These are phyloP conservation scores for Daktulosphaira vitifoliae DNA, from an alignment of 1,140 invertebrate genomes.

Conservation along the genomic window DNA sequence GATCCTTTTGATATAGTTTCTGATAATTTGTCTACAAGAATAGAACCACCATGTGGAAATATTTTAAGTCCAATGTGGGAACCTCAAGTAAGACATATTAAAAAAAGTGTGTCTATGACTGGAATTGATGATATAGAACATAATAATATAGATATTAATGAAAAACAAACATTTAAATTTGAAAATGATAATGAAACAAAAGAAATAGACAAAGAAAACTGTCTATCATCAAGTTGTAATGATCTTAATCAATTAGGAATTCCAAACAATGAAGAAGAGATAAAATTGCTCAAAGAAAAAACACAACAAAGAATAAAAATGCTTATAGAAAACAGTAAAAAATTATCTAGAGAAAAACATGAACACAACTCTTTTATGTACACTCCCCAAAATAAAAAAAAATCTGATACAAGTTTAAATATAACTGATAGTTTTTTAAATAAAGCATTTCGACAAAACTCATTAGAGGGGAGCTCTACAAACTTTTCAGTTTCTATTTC, in stretches of 20 bases:
- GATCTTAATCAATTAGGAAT: background rate
- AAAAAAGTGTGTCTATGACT: conserved; percentile 3
- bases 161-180: background rate
- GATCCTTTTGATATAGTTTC: conserved; percentile 21
- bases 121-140: background rate
- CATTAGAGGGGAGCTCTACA: no score
- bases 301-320: conserved; percentile 18
- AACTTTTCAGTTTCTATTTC: no score
- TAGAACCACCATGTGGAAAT: conserved; percentile 6
- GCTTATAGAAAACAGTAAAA: background rate
- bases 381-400: background rate
- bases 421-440: background rate
- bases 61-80: background rate
- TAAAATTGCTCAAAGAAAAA: conserved; percentile 11
- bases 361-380: background rate
- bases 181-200: background rate
- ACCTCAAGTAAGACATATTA: background rate
- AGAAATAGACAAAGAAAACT: background rate
- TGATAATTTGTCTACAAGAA: background rate
- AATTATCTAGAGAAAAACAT: background rate
- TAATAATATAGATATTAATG: background rate
- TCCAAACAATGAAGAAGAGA: conserved; percentile 6
- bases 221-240: no score
- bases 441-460: background rate
- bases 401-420: background rate